phyloP scores from a whole-genome alignment of 1,140 invertebrate species.

The Magallana gigas region DNA sequence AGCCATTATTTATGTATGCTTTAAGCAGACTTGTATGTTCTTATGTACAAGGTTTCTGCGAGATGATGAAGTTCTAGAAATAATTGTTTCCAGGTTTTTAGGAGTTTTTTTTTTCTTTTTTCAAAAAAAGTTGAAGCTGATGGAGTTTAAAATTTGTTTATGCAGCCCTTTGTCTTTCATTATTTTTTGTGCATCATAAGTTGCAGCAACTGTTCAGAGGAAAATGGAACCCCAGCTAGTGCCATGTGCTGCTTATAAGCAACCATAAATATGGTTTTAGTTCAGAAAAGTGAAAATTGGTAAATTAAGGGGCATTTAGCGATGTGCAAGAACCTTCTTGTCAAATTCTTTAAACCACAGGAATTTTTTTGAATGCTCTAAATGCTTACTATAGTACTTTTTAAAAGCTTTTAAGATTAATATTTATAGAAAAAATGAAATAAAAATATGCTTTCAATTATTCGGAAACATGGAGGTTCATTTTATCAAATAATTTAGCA shows the following conservation, averaged over 20 bases:
- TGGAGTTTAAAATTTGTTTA: background rate
- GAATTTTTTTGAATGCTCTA: background rate
- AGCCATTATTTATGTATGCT: background rate
- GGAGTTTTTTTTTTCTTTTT: background rate
- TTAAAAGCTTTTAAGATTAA: too few species aligned
- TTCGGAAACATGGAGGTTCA: too few species aligned
- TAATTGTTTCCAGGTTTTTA: background rate
- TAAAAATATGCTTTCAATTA: too few species aligned
- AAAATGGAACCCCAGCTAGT: background rate
- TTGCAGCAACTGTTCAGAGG: conserved; percentile 16
- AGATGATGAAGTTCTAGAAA: conserved; percentile 4
- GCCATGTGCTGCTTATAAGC: background rate
- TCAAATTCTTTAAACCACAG: background rate
- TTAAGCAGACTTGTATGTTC: background rate
- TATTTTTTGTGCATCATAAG: conserved; percentile 20
- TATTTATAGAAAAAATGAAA: too few species aligned
- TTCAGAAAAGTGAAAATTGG: conserved; percentile 21
- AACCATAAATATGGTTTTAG: background rate
- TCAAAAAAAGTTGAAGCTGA: too few species aligned
- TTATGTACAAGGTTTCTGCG: background rate
- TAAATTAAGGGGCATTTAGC: background rate
- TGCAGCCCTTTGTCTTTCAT: conserved; percentile 21
- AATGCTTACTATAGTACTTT: too few species aligned
- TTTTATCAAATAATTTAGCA: too few species aligned
- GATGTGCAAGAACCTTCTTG: background rate